Base-by-base conservation (phyloP, 2,888 invertebrate species). In the Eupithecia exiguata region DNA sequence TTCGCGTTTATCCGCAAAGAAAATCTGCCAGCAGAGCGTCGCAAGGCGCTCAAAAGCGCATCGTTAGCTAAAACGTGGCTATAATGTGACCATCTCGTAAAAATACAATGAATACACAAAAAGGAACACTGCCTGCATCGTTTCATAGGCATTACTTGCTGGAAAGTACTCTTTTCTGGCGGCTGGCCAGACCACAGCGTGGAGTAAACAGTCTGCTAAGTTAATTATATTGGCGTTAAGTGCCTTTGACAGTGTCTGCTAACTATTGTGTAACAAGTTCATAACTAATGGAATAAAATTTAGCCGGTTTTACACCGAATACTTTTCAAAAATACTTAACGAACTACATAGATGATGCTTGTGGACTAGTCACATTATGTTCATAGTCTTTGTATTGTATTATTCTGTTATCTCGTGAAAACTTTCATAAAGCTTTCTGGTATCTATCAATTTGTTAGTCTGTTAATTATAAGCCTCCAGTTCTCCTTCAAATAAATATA, bases 61-160 rank as follows among this genome's bases (percentile, higher is more conserved):
- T 74, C 77, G 77, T 78, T 78, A 78, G 78, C 77, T 80, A 74
- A 77, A 80, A 71, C 76, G 78, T 71, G 76, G 78, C 74, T 69
- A 78, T 80, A 79, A 74, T 79, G 78, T 77, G 66, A 78, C 74
- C 77, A 79, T 79, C 80, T 78, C 78, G 79, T 80, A 78, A 80
- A 78, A 80, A 79, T 79, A 80, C 78, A 79, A 79, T 78, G 79
- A 80, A 79, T 78, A 80, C 78, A 79, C 80, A 80, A 80, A 80
- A 80, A 78, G 76, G 74, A 76, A 73, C 79, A 76, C 74, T 70
- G 78, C 77, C 75, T 77, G 79, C 73, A 63, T 72, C 76, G 77
- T 72, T 77, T 74, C 74, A 79, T 76, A 75, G 75, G 77, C 78
- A 76, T 74, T 77, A 79, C 72, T 77, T 75, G 78, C 73, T 72